Base-by-base conservation (phyloP, 2,797 vertebrate genomes). In the Salarias fasciatus region DNA sequence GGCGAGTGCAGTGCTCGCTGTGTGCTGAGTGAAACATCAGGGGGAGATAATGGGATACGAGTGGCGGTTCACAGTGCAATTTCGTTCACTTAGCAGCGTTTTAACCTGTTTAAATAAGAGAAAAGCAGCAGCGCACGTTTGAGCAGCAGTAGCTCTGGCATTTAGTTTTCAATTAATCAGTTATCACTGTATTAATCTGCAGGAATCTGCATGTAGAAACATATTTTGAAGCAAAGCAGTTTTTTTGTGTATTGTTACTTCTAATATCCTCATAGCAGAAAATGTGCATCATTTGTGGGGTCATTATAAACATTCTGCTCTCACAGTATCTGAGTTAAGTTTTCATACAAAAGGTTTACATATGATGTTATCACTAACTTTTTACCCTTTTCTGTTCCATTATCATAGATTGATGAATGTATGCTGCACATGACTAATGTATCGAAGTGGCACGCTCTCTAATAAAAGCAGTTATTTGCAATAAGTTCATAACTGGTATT, bases 11-110 rank as follows among this genome's bases (percentile, higher is more conserved):
- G 80, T 63, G 60, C 80, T 73, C 77, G 58, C 28, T 55, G 36
- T 57, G 51, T 12, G 5, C 56, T 75, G 78, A 83, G 61, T 75
- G 60, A 75, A 72, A 83, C 69, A 57, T 82, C 38, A 66, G 51
- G 30, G 30, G 44, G 49, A 72, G 67, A 85, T 64, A 74, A 83
- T 54, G 30, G 37, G n/a, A 64, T 14, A 33, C 43, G 59, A 75
- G 46, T 36, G 46, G 52, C 49, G 30, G 15, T 14, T 33, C n/a
- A 37, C 36, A 46, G 49, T 29, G 57, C 14, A 1, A 29, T 41
- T 80, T 59, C 33, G 8, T 29, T 69, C 43, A 56, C 48, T 45
- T 68, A 74, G 74, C 43, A 53, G 44, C 70, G 72, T 84, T 85
- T 31, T 84, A 54, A 59, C 64, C 15, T 4, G 43, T 58, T 62